Evolutionary conservation across 2,797 vertebrate species (phyloP), one percentile per base, ranked within the genome.

Genomic region (Sebastes steindachneri): DNA sequence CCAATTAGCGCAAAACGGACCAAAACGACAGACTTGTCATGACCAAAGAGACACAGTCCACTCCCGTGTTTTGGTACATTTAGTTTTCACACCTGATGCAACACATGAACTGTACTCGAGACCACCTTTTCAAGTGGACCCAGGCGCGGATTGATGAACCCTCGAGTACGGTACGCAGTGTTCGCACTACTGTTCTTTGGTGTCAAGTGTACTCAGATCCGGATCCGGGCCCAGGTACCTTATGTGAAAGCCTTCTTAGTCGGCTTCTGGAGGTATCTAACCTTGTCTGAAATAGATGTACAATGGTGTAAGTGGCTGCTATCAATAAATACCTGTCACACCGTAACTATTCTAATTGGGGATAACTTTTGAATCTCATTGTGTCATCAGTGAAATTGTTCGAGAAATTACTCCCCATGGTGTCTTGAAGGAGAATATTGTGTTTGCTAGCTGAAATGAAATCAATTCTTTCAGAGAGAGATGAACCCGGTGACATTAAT

Each of bases 391-490:
- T 33, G 53, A 4, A 55, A 55, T 48, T 70, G 58, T 79, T 37
- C 3, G 23, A 60, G 37, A 62, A 59, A 83, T 57, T 0, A 77
- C 59, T 81, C 68, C 77, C 63, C 15, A 7, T 9, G 41, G 82
- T 59, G 66, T 58, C 66, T 71, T 51, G 28, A 57, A 64, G 66
- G 41, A 77, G 45, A 86, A 64, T 72, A 59, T 41, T 74, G 69
- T 85, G 79, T 85, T 80, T 5, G 12, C 66, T 57, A 51, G 73
- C 25, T 71, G 84, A 86, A 86, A 86, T 77, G 19, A 88, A 88
- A 89, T 91, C 77, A 82, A 86, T 92, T 79, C 73, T 82, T 73
- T 91, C 64, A 80, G 70, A 86, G 77, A 75, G 51, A 73, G 71
- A 86, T 86, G 82, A 82, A 82, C 75, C 73, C 59, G 3, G 53